Conservation (phyloP, 2,113 vertebrate species). For the Tetraodon nigroviridis region DNA sequence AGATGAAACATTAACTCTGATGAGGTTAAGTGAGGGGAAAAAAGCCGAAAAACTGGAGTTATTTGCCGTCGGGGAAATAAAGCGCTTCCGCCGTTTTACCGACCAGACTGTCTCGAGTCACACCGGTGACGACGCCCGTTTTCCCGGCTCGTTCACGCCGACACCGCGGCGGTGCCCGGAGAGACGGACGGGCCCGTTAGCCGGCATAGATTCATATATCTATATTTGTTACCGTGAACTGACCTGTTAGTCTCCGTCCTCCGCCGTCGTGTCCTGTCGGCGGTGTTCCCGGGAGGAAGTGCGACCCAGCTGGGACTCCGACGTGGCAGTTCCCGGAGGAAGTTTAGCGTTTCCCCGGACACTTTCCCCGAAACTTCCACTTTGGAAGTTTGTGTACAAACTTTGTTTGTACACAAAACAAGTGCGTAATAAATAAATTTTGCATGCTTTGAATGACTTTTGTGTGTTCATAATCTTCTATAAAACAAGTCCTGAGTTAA, state of each 20-base stretch:
- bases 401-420: neutral
- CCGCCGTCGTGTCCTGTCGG: constrained; percentile 4
- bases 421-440: neutral
- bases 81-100: neutral
- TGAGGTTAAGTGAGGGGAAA: constrained; percentile 11
- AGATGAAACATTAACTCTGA: constrained; percentile 34
- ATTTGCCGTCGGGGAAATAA: neutral
- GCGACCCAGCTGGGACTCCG: constrained; percentile 1
- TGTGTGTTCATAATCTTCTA: no score
- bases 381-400: neutral
- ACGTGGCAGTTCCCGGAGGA: constrained; percentile 51
- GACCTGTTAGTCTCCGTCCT: constrained; percentile 18
- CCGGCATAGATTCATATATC: no score
- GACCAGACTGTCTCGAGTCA: neutral
- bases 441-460: no score
- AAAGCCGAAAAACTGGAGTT: neutral
- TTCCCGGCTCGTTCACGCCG: neutral
- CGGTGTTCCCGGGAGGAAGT: constrained; percentile 21
- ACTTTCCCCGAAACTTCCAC: constrained; percentile 25
- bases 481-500: no score
- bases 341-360: constrained; percentile 18
- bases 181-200: neutral
- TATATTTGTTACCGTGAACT: constrained; percentile 54
- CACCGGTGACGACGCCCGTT: neutral
- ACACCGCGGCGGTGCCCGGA: neutral